A percentile compares a stretch with the other conserved stretches of the same genome.
Conservation (phyloP, 2,888 invertebrate genomes). For the Microplitis manilae region DNA sequence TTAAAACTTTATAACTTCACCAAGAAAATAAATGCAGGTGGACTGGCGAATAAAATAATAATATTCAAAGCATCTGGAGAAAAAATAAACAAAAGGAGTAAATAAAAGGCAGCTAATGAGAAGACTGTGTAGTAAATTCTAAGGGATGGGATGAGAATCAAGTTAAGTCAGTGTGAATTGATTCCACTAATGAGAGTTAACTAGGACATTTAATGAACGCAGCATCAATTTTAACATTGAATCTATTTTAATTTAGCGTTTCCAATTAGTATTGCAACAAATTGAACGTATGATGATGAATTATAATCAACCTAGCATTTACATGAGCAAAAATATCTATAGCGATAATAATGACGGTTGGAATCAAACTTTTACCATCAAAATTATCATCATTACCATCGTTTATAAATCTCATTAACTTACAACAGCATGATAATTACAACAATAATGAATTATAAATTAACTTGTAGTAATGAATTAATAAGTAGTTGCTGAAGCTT, state of each 20-base stretch:
- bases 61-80: not conserved
- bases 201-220: not conserved
- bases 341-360: not conserved
- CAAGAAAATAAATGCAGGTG: not conserved
- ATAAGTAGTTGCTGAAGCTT: not conserved
- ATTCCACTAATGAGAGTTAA: not conserved
- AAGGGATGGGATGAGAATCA: not conserved
- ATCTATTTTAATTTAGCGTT: not conserved
- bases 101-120: not conserved
- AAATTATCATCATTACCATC: not conserved
- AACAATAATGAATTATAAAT: not conserved
- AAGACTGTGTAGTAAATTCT: not conserved
- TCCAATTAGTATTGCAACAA: slow-evolving; percentile 1
- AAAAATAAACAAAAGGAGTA: not conserved
- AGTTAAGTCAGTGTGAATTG: slow-evolving; percentile 1
- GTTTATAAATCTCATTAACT: not conserved
- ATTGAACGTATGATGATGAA: not conserved
- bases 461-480: not conserved
- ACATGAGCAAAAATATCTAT: too few relatives aligned
- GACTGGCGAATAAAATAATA: not conserved
- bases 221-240: not conserved
- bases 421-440: not conserved
- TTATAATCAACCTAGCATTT: not conserved
- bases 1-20: too few relatives aligned
- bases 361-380: not conserved